Base-by-base conservation (phyloP, 2,113 vertebrate species). In the Myotis lucifugus region DNA sequence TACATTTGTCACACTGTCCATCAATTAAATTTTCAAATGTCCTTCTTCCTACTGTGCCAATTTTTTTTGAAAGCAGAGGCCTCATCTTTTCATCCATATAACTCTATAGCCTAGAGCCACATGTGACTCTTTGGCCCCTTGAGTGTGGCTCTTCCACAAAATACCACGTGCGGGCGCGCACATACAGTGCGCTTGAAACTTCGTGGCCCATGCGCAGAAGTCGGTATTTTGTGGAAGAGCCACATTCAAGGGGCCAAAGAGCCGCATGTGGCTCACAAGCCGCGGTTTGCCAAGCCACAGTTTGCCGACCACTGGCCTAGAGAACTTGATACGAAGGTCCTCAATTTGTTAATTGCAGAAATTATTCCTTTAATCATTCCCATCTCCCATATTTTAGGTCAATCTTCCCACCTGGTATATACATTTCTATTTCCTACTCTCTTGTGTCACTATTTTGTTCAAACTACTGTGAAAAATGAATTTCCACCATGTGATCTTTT, bases 31-130 rank as follows among this genome's bases (percentile, higher is more conserved):
- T 52, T 56, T 73, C 52, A 56, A 88, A 70, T 23, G 18, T 15
- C 23, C 54, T 77, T 70, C 18, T 76, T 42, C 29, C 56, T 90
- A 27, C 2, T 27, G 52, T 13, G 59, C 8, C 61, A n/a, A 85
- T 70, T 52, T 56, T 86, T 86, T 73, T 95, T 87, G 29, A 86
- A 85, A 89, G 25, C 72, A 82, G 69, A 91, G n/a, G 6, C n/a
- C 11, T 77, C 40, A 91, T 42, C 19, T 72, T 89, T 85, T 70
- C 46, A 82, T 40, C 15, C 37, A 40, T 34, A 15, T 69, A 70
- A 70, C 42, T 88, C 52, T 69, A 54, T n/a, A 70, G 88, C 12
- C 27, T 29, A 79, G 37, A 77, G 37, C 42, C 42, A 42, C 42
- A 42, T 42, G 42, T 42, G 42, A 7, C 42, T 42, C 42, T 42